phyloP scores from a whole-genome alignment of 1,140 invertebrate genomes.

The Hydropsyche tenuis region DNA sequence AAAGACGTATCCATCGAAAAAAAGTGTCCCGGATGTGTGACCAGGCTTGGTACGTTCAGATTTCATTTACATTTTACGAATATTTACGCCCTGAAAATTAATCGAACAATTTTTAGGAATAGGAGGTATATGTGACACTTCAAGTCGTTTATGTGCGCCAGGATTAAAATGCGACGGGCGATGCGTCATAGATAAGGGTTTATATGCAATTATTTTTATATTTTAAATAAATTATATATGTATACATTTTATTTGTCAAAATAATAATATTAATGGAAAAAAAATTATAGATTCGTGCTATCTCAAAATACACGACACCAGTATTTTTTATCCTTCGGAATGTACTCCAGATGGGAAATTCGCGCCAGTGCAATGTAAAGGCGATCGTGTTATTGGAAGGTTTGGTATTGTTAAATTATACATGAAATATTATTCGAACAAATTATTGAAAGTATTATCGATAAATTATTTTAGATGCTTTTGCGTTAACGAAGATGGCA shows the following conservation, averaged over 20 bases:
- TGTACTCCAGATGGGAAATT: constrained; percentile 64
- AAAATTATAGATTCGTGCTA: constrained; percentile 51
- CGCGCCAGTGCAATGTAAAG: constrained; percentile 66
- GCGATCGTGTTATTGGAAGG: constrained; percentile 63
- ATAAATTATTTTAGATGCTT: constrained; percentile 66
- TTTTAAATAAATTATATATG: no score
- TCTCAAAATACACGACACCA: background rate
- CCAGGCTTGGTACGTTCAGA: background rate
- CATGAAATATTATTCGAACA: constrained; percentile 14
- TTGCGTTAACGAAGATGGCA: constrained; percentile 61
- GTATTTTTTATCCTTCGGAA: constrained; percentile 54
- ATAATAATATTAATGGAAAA: background rate
- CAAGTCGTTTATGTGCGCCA: constrained; percentile 38
- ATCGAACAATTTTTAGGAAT: background rate
- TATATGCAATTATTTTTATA: background rate
- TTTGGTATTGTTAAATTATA: constrained; percentile 46
- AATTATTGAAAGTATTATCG: no score
- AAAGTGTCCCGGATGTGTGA: constrained; percentile 58
- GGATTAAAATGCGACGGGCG: constrained; percentile 42
- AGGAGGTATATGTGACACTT: background rate
- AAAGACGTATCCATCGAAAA: constrained; percentile 52
- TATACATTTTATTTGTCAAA: no score
- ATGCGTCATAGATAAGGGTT: constrained; percentile 47
- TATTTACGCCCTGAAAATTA: background rate
- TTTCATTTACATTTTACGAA: constrained; percentile 29